Conservation (phyloP, 2,888 invertebrate species). For the Drosophila flavopinicola region DNA sequence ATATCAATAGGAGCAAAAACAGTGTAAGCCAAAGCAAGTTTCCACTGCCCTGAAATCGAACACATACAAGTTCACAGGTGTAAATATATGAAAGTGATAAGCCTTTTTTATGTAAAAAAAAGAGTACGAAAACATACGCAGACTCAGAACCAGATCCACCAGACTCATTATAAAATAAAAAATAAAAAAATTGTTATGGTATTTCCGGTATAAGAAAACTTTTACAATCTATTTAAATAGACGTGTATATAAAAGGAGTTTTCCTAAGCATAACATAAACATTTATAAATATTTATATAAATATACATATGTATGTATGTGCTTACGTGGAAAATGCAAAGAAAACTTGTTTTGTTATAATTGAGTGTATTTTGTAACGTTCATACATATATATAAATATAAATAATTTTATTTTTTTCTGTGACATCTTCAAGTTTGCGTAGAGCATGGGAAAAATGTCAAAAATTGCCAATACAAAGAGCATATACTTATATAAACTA, state of each 20-base stretch:
- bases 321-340: constrained; percentile 32
- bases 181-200: constrained; percentile 50
- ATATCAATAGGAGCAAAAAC: constrained; percentile 64
- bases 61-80: neutral
- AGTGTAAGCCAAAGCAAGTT: constrained; percentile 9
- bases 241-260: constrained; percentile 59
- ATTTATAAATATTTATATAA: constrained; percentile 35
- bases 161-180: constrained; percentile 25
- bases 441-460: constrained; percentile 63
- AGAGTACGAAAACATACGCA: constrained; percentile 12
- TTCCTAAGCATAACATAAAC: constrained; percentile 55
- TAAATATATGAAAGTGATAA: neutral
- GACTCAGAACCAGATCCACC: constrained; percentile 24
- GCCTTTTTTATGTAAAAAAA: constrained; percentile 6
- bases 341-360: constrained; percentile 59
- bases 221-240: constrained; percentile 27
- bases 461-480: constrained; percentile 76
- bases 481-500: constrained; percentile 34
- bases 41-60: neutral
- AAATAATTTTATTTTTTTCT: constrained; percentile 34
- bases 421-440: constrained; percentile 40
- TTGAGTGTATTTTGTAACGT: constrained; percentile 36
- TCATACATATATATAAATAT: constrained; percentile 29
- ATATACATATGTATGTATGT: constrained; percentile 33
- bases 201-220: constrained; percentile 30